Base-by-base conservation (phyloP, 2,113 vertebrate species). In the Phalacrocorax brasilianus region DNA sequence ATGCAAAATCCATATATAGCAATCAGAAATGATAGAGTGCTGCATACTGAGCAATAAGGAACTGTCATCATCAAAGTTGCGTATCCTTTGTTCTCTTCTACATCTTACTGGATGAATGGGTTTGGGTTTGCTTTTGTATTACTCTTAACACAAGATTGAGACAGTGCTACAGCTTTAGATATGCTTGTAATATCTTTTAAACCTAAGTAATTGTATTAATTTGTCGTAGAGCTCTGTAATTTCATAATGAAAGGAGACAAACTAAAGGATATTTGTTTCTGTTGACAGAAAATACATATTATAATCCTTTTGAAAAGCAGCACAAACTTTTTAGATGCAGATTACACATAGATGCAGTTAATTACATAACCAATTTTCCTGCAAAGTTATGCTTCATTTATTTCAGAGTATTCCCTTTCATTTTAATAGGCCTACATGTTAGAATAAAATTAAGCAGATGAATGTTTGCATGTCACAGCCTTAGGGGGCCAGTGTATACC, bases 381-480 rank as follows among this genome's bases (percentile, higher is more conserved):
- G 63, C 38, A 50, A 28, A 83, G 28, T 71, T 78, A 63, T 50
- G 33, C 66, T 93, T 85, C 42, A 53, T 86, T 94, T 70, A 32
- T 83, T 95, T 88, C 58, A 9, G n/a, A 88, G 32, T 30, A 70
- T 17, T 84, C 7, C 52, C 38, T 73, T 82, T 68, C 75, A 72
- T 94, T 91, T 85, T 90, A 63, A 49, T 77, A 50, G 18, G 24
- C 21, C 27, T 73, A 66, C 40, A 24, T 26, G 32, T 49, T 76
- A 38, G 42, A 92, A 85, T 73, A 84, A 72, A 84, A 71, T 80
- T n/a, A 93, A 67, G 27, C n/a, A 94, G 72, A 63, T 67, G 33
- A 55, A 70, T 71, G 26, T 79, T 82, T 90, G 26, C 45, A 21
- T 73, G 62, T 66, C 6, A 8, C 44, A 86, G 63, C n/a, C 59